Evolutionary conservation across 2,888 invertebrate species (phyloP).

Genomic region (Chymomyza procnemis): DNA sequence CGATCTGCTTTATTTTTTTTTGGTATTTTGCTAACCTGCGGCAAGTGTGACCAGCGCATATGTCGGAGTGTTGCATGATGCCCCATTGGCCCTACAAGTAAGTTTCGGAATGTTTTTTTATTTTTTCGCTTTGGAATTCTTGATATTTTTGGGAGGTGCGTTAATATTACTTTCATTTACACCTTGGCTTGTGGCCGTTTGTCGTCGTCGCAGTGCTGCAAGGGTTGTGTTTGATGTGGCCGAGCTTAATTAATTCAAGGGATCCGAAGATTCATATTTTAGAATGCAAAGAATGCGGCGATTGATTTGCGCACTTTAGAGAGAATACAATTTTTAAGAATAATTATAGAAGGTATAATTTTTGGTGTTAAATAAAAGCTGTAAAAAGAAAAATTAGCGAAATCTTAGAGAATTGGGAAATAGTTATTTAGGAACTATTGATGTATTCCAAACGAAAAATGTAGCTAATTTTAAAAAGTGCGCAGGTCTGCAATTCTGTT

Average conservation of each 20-base stretch:
- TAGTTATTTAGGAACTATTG: too few species aligned
- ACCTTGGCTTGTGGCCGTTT: conserved; percentile 34
- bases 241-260: conserved; percentile 26
- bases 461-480: too few species aligned
- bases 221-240: conserved; percentile 54
- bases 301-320: not conserved
- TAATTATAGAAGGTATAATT: too few species aligned
- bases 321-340: not conserved
- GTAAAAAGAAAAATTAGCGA: too few species aligned
- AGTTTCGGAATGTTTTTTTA: not conserved
- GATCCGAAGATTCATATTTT: not conserved
- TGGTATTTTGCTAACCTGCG: conserved; percentile 42
- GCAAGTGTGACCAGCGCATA: conserved; percentile 40
- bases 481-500: too few species aligned
- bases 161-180: conserved; percentile 67
- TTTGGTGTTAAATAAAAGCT: too few species aligned
- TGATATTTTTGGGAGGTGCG: conserved; percentile 47
- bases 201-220: conserved; percentile 40
- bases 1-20: too few species aligned
- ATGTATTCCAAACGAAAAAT: too few species aligned
- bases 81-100: conserved; percentile 3
- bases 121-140: not conserved
- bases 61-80: not conserved
- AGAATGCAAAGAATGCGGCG: not conserved
- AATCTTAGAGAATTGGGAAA: too few species aligned